phyloP scores from a whole-genome alignment of 2,113 vertebrate species.

The Dicerorhinus sumatrensis region DNA sequence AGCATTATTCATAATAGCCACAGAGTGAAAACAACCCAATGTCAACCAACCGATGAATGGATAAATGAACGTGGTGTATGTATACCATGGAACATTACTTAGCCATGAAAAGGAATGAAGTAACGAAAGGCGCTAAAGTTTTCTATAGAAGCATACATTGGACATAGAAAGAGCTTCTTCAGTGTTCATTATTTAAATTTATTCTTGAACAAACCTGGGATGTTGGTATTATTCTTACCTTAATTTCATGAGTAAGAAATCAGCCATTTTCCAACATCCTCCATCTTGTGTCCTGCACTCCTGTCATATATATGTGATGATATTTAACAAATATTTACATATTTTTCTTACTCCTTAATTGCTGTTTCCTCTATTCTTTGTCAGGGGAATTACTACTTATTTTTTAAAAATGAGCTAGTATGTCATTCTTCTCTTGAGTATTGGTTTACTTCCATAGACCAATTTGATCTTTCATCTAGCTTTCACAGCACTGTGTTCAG shows the following conservation, averaged over 20 bases:
- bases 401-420: not conserved
- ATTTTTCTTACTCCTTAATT: not conserved
- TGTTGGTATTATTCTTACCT: not conserved
- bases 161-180: not conserved
- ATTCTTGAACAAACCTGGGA: not conserved
- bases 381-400: not conserved
- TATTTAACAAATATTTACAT: not conserved
- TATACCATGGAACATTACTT: not conserved
- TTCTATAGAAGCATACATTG: not conserved
- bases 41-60: not conserved
- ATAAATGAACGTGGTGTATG: not conserved
- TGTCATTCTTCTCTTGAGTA: not conserved
- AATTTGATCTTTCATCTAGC: not conserved
- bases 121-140: not conserved
- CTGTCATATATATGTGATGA: not conserved
- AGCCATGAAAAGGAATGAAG: not conserved
- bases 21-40: not conserved
- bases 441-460: not conserved
- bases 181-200: not conserved
- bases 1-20: too few relatives aligned
- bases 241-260: not conserved
- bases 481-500: not conserved
- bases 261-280: not conserved
- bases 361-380: not conserved
- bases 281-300: not conserved